Percentiles rank a stretch among this genome's conserved stretches.
These are phyloP conservation scores for Volucella zonaria DNA, from an alignment of 2,888 invertebrate genomes.

Conservation along the genomic window DNA sequence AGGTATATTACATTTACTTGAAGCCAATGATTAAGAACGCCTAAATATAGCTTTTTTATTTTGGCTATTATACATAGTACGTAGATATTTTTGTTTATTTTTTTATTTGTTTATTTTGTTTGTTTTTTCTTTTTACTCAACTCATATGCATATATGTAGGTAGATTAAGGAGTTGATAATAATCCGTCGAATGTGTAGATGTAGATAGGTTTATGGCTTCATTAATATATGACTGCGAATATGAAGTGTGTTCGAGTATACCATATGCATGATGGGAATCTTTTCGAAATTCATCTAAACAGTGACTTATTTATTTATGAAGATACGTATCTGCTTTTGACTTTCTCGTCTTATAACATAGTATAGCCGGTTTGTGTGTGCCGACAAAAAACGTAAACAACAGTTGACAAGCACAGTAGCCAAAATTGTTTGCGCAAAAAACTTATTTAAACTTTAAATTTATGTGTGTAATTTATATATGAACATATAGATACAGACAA, in stretches of 20 bases:
- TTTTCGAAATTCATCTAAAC: slow-evolving; percentile 22
- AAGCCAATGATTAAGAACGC: too few species aligned
- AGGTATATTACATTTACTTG: too few species aligned
- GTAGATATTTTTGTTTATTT: too few species aligned
- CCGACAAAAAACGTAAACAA: slow-evolving; percentile 16
- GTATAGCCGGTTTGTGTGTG: not conserved
- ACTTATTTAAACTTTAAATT: slow-evolving; percentile 1
- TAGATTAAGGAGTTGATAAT: slow-evolving; percentile 40
- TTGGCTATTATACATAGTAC: too few species aligned
- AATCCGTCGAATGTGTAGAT: slow-evolving; percentile 17
- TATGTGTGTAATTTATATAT: not conserved
- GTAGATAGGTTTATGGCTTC: slow-evolving; percentile 37
- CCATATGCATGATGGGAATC: slow-evolving; percentile 26
- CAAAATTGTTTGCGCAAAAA: slow-evolving; percentile 37
- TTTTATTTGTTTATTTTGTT: too few species aligned
- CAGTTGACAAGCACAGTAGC: slow-evolving; percentile 32
- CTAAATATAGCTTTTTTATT: too few species aligned
- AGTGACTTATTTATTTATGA: not conserved
- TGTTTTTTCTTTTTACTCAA: not conserved
- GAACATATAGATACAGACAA: not conserved
- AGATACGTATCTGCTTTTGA: not conserved
- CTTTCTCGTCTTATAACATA: not conserved
- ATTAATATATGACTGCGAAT: slow-evolving; percentile 41
- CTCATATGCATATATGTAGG: slow-evolving; percentile 27
- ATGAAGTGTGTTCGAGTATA: not conserved